Percentiles rank a stretch among this genome's conserved stretches.
Evolutionary conservation across 1,140 invertebrate genomes (phyloP).

Genomic region (Eumaeus atala): DNA sequence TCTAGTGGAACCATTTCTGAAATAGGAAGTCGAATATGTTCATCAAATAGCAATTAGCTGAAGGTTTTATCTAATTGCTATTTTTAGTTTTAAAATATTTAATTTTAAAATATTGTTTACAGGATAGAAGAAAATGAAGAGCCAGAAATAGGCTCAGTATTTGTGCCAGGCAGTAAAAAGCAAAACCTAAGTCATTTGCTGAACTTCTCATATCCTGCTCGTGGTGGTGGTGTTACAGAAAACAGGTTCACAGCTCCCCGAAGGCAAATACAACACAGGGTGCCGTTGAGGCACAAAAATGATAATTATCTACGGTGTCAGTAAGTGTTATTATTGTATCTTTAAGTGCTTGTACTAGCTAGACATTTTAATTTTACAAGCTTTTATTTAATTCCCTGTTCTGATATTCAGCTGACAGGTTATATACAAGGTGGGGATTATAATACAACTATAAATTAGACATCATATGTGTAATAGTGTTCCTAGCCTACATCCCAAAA

Average conservation of each 20-base stretch:
- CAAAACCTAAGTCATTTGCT: constrained; percentile 94
- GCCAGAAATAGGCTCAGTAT: constrained; percentile 87
- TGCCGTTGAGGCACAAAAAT: constrained; percentile 84
- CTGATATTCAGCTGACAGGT: too few relatives aligned
- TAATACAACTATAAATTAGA: too few relatives aligned
- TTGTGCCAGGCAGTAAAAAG: constrained; percentile 89
- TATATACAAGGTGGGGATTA: too few relatives aligned
- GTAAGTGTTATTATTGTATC: constrained; percentile 71
- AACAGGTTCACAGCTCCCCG: constrained; percentile 42
- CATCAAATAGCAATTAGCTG: too few relatives aligned
- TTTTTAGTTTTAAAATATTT: too few relatives aligned
- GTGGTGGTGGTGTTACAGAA: constrained; percentile 72
- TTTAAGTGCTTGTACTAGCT: neutral
- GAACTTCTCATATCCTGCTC: constrained; percentile 87
- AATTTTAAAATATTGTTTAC: constrained; percentile 9
- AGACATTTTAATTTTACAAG: too few relatives aligned
- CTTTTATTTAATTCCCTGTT: too few relatives aligned
- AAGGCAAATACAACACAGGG: constrained; percentile 39
- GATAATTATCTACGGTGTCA: constrained; percentile 94
- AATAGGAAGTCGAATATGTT: too few relatives aligned
- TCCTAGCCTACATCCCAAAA: too few relatives aligned
- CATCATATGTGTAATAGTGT: too few relatives aligned
- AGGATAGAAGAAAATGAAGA: constrained; percentile 72
- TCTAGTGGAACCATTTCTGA: too few relatives aligned
- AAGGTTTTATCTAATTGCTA: too few relatives aligned